phyloP scores from a whole-genome alignment of 2,888 invertebrate species.

The Xestoiulus laeticollis region DNA sequence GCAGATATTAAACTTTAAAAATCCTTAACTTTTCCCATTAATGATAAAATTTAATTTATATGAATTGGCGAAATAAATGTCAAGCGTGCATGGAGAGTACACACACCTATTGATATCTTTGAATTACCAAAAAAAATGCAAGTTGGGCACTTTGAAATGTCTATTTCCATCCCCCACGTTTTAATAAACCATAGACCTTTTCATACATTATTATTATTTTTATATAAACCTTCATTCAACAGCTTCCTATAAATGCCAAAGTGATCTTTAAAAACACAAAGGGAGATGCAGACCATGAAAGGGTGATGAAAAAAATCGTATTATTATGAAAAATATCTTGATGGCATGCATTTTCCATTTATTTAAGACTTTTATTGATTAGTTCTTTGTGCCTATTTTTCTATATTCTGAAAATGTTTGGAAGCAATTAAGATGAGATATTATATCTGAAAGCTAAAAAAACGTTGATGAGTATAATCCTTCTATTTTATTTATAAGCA shows the following conservation, averaged over 20 bases:
- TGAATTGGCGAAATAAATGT: neutral
- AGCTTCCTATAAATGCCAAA: neutral
- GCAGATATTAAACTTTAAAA: neutral
- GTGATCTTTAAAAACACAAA: constrained; percentile 10
- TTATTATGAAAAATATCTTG: constrained; percentile 14
- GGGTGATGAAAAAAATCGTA: neutral
- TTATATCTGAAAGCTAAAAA: neutral
- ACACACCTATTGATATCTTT: neutral
- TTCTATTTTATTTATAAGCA: neutral
- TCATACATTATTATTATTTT: neutral
- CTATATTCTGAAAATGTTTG: neutral
- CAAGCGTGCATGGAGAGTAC: neutral
- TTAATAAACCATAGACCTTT: neutral
- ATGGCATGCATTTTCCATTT: neutral
- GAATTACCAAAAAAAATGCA: neutral
- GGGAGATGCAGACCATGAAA: constrained; percentile 1
- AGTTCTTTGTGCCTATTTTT: neutral
- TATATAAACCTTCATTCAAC: neutral
- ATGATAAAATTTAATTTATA: neutral
- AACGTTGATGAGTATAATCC: neutral
- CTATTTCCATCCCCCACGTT: too few relatives aligned
- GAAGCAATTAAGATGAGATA: neutral
- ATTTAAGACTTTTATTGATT: neutral
- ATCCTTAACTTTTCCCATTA: neutral
- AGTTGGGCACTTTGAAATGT: neutral